Evolutionary conservation across 2,797 vertebrate genomes (phyloP), one percentile per base, ranked within the genome.

Genomic region (Urophycis tenuis): DNA sequence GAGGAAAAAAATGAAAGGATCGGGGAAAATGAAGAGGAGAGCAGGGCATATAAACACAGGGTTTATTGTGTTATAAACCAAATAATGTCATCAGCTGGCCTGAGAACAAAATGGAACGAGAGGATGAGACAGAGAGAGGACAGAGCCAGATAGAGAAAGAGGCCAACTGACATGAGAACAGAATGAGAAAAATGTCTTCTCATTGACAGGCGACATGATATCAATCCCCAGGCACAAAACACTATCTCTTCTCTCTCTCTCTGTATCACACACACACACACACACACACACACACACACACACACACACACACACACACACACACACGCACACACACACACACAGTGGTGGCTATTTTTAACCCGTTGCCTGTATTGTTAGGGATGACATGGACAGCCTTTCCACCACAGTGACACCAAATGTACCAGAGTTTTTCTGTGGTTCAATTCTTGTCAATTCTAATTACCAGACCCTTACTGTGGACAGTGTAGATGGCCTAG

Each of bases 201-300:
- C 87, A 90, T 92, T 86, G 86, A 86, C 86, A 89, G 81, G 3
- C 86, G 75, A 80, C 83, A 85, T 75, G 82, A 82, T 85, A 85
- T 85, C 84, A 85, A 81, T 85, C 84, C 82, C 77, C 74, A 78
- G 30, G 17, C 72, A 12, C 53, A 25, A 75, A 84, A 41, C 72
- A 69, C 80, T 19, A 60, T 49, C n/a, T 60, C 49, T 60, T 7
- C 80, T 19, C n/a, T 49, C n/a, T 60, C 49, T 60, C 22, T 60
- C 19, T 60, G 19, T 60, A 60, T 80, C 35, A 35, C 34, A 60
- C 74, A 79, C 22, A 77, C 67, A 80, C 53, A 36, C 45, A 53
- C 73, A 53, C 30, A 32, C 45, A 74, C 35, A 35, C 39, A 53
- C 74, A 80, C 25, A 75, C 71, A 80, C 74, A 79, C 67, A 73